phyloP scores from a whole-genome alignment of 23 tunicate species.

The Corella eumyota region DNA sequence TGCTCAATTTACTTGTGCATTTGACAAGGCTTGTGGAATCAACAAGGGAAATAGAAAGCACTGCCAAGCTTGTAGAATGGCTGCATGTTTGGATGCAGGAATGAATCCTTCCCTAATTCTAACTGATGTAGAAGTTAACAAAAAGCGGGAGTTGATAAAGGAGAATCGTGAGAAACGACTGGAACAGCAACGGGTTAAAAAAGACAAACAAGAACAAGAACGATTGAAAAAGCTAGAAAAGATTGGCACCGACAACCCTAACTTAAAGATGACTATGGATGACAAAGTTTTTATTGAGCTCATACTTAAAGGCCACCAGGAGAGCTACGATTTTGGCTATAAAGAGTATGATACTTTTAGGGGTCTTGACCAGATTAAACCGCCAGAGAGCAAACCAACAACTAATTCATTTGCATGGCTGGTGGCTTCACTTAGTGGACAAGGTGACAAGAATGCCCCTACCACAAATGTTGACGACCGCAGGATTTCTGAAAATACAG shows the following conservation, averaged over 20 bases:
- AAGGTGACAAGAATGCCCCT: too few species aligned
- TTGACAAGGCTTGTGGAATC: constrained; percentile 60
- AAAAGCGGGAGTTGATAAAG: constrained; percentile 67
- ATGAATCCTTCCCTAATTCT: constrained; percentile 70
- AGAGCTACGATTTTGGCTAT: constrained; percentile 77
- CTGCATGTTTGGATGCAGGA: constrained; percentile 70
- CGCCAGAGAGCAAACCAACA: too few species aligned
- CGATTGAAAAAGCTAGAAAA: constrained; percentile 37
- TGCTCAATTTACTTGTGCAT: constrained; percentile 60
- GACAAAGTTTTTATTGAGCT: constrained; percentile 53
- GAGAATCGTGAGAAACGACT: constrained; percentile 50
- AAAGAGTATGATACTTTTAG: constrained; percentile 59
- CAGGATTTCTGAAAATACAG: too few species aligned
- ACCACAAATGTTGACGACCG: too few species aligned
- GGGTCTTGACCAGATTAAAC: too few species aligned
- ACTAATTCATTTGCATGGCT: too few species aligned
- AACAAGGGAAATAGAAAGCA: constrained; percentile 81
- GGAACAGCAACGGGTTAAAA: constrained; percentile 36
- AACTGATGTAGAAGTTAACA: constrained; percentile 80
- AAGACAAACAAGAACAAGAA: constrained; percentile 45
- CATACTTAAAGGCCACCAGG: constrained; percentile 43
- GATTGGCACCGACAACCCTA: too few species aligned
- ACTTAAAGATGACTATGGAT: constrained; percentile 34
- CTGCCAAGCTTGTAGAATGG: constrained; percentile 91
- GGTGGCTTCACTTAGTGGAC: constrained; percentile 9